Conservation (phyloP, 2,888 invertebrate genomes). For the Thereva nobilitata region DNA sequence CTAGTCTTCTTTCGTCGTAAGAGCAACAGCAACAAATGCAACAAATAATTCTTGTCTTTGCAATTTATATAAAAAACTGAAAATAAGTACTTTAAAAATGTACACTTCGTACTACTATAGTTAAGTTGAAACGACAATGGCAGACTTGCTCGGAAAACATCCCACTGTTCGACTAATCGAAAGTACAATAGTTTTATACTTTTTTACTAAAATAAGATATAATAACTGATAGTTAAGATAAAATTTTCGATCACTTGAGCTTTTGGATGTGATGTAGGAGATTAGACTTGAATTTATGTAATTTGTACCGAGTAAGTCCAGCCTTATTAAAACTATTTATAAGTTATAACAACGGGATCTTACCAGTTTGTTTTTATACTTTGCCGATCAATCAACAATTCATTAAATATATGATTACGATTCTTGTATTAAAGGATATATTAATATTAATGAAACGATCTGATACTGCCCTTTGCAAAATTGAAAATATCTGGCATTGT, state of each 20-base stretch:
- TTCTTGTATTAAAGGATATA: slow-evolving; percentile 19
- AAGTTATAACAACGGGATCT: slow-evolving; percentile 18
- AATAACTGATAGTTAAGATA: slow-evolving; percentile 34
- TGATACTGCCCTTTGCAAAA: slow-evolving; percentile 2
- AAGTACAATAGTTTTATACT: slow-evolving; percentile 33
- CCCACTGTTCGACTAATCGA: slow-evolving; percentile 35
- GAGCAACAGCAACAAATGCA: slow-evolving; percentile 48
- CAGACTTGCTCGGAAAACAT: slow-evolving; percentile 12
- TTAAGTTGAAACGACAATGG: slow-evolving; percentile 19
- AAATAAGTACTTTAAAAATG: slow-evolving; percentile 28
- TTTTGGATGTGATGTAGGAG: slow-evolving; percentile 10
- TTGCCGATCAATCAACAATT: slow-evolving; percentile 22
- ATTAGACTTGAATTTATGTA: slow-evolving; percentile 8
- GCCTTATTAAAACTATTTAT: slow-evolving; percentile 16
- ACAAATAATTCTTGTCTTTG: too few relatives aligned
- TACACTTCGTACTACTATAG: slow-evolving; percentile 23
- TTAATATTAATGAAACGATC: slow-evolving; percentile 17
- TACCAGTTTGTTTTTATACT: slow-evolving; percentile 28
- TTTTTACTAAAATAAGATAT: slow-evolving; percentile 34
- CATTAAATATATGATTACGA: slow-evolving; percentile 8
- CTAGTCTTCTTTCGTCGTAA: slow-evolving; percentile 56
- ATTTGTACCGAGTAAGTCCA: slow-evolving; percentile 14
- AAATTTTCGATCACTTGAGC: slow-evolving; percentile 32
- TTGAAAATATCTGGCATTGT: slow-evolving; percentile 29
- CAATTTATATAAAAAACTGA: slow-evolving; percentile 10